A percentile compares a stretch with the other conserved stretches of the same genome.
Conservation (phyloP, 2,888 invertebrate species). For the Dynastes hyllus region DNA sequence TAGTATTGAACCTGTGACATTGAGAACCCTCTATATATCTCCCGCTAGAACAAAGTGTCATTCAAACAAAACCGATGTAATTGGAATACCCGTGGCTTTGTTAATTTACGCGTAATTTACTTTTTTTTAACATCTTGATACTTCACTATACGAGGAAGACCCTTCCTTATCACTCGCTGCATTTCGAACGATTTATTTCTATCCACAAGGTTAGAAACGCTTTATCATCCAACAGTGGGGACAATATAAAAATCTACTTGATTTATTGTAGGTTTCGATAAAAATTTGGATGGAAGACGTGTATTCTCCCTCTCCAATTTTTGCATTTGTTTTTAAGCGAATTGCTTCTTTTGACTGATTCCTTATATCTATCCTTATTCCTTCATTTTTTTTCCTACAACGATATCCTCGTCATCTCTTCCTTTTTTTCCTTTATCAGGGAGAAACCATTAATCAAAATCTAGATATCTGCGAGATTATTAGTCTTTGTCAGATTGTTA, state of each 20-base stretch:
- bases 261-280: constrained; percentile 56
- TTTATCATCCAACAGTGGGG: constrained; percentile 53
- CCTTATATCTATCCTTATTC: background rate
- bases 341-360: constrained; percentile 54
- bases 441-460: constrained; percentile 51
- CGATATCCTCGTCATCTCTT: background rate
- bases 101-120: constrained; percentile 8
- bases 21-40: constrained; percentile 53
- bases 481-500: constrained; percentile 16
- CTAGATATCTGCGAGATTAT: constrained; percentile 3
- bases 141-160: background rate
- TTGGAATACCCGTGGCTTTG: constrained; percentile 56
- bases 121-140: constrained; percentile 2
- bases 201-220: constrained; percentile 56
- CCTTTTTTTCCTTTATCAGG: constrained; percentile 48
- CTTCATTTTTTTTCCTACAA: constrained; percentile 10
- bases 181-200: constrained; percentile 59
- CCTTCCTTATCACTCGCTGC: constrained; percentile 51
- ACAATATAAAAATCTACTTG: constrained; percentile 57
- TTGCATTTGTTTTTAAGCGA: constrained; percentile 60
- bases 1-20: constrained; percentile 60
- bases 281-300: constrained; percentile 43
- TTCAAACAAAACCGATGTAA: constrained; percentile 57
- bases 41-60: constrained; percentile 63
- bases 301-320: constrained; percentile 54